Conservation (phyloP, 1,140 invertebrate species). For the Matsumurasca onukii region DNA sequence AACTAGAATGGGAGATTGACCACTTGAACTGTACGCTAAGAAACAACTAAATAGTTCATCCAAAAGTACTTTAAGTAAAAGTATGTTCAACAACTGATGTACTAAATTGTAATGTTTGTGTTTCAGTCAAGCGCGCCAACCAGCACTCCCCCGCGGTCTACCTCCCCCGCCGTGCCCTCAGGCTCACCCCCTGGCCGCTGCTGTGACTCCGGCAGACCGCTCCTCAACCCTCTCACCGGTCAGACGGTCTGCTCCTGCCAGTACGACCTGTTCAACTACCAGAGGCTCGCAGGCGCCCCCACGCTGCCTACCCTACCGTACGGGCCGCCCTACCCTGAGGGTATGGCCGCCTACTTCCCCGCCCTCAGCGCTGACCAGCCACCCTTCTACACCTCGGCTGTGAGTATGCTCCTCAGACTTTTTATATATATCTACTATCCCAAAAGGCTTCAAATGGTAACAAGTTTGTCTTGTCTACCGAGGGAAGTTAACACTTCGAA, state of each 20-base stretch:
- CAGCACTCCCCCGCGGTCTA: slow-evolving; percentile 22
- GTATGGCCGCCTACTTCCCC: slow-evolving; percentile 79
- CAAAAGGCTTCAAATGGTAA: too few relatives aligned
- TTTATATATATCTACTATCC: too few relatives aligned
- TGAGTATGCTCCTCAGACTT: slow-evolving; percentile 56
- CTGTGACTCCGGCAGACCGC: slow-evolving; percentile 88
- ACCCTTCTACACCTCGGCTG: slow-evolving; percentile 77
- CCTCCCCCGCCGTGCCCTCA: slow-evolving; percentile 37
- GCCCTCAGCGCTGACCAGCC: slow-evolving; percentile 76
- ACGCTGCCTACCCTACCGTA: slow-evolving; percentile 82
- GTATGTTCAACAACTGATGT: too few relatives aligned
- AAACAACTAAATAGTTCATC: too few relatives aligned
- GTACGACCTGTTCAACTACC: slow-evolving; percentile 55
- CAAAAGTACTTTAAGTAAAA: too few relatives aligned
- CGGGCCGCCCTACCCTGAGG: slow-evolving; percentile 57
- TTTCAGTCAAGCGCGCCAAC: slow-evolving; percentile 37
- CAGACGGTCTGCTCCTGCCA: slow-evolving; percentile 93
- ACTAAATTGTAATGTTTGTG: neutral
- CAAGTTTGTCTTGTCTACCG: too few relatives aligned
- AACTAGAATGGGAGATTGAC: too few relatives aligned
- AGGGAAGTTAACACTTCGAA: too few relatives aligned
- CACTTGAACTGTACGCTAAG: too few relatives aligned
- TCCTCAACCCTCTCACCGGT: slow-evolving; percentile 89
- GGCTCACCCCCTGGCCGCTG: slow-evolving; percentile 60
- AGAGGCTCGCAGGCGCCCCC: slow-evolving; percentile 62